phyloP scores from a whole-genome alignment of 2,888 invertebrate genomes.

The Meta bourneti region DNA sequence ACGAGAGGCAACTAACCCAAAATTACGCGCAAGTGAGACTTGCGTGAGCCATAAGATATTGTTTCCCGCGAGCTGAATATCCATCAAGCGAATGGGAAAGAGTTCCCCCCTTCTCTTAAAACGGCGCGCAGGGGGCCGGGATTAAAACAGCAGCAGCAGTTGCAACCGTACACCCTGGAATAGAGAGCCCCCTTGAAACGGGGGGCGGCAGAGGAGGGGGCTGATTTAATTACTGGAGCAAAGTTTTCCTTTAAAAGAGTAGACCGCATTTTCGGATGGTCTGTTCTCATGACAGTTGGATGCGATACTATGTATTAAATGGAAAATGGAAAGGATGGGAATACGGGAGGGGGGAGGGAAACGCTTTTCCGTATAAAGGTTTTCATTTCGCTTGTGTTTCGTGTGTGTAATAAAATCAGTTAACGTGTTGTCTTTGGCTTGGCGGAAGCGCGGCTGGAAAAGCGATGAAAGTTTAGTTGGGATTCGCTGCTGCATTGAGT shows the following conservation, averaged over 20 bases:
- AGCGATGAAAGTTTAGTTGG: slow-evolving; percentile 72
- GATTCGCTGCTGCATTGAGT: slow-evolving; percentile 34
- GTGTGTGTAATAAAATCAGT: slow-evolving; percentile 75
- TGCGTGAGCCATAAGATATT: slow-evolving; percentile 74
- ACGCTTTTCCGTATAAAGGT: slow-evolving; percentile 72
- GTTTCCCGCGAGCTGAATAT: slow-evolving; percentile 76
- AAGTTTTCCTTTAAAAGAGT: slow-evolving; percentile 76
- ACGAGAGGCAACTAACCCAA: slow-evolving; percentile 76
- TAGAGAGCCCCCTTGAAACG: slow-evolving; percentile 18
- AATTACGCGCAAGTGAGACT: slow-evolving; percentile 76
- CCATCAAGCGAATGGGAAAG: slow-evolving; percentile 75
- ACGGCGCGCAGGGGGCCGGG: slow-evolving; percentile 36
- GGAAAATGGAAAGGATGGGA: slow-evolving; percentile 58
- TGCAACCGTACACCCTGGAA: slow-evolving; percentile 73
- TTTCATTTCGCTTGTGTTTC: slow-evolving; percentile 73
- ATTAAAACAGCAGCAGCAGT: slow-evolving; percentile 72
- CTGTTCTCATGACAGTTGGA: slow-evolving; percentile 76
- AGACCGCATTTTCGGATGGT: slow-evolving; percentile 72
- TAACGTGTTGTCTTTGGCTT: slow-evolving; percentile 73
- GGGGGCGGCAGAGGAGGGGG: slow-evolving; percentile 47
- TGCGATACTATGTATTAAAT: slow-evolving; percentile 76
- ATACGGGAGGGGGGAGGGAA: slow-evolving; percentile 12
- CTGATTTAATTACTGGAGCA: slow-evolving; percentile 76
- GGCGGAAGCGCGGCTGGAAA: slow-evolving; percentile 36
- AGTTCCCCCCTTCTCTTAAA: slow-evolving; percentile 60